Conservation (phyloP, 2,888 invertebrate species). For the Arenicola marina region DNA sequence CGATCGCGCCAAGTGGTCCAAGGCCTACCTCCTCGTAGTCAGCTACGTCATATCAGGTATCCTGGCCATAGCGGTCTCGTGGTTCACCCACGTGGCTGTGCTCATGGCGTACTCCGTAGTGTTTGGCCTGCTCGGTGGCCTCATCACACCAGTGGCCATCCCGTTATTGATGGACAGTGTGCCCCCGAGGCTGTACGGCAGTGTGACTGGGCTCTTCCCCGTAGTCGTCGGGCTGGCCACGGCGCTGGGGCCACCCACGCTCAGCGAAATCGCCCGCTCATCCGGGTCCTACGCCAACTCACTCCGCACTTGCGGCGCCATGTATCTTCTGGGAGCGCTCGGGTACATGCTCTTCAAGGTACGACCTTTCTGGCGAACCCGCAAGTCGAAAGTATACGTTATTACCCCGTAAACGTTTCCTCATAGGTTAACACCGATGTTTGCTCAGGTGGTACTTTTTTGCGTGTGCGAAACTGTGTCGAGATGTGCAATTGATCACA, state of each 20-base stretch:
- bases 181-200: background rate
- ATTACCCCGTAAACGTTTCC: too few species aligned
- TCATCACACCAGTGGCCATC: background rate
- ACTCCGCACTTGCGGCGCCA: too few species aligned
- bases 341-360: too few species aligned
- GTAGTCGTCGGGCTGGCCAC: background rate
- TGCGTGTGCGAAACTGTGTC: too few species aligned
- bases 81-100: background rate
- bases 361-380: too few species aligned
- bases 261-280: too few species aligned
- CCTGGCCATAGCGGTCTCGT: background rate
- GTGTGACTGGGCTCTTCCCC: background rate
- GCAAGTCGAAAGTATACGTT: too few species aligned
- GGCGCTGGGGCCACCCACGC: background rate
- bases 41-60: background rate
- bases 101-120: background rate
- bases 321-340: too few species aligned
- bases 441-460: too few species aligned
- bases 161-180: background rate
- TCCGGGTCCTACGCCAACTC: too few species aligned
- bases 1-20: background rate
- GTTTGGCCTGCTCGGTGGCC: slow-evolving; percentile 16
- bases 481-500: too few species aligned
- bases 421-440: too few species aligned
- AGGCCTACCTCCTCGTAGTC: background rate